phyloP scores from a whole-genome alignment of 92 coral and sea anemone species.

The Bergia puertoricense region DNA sequence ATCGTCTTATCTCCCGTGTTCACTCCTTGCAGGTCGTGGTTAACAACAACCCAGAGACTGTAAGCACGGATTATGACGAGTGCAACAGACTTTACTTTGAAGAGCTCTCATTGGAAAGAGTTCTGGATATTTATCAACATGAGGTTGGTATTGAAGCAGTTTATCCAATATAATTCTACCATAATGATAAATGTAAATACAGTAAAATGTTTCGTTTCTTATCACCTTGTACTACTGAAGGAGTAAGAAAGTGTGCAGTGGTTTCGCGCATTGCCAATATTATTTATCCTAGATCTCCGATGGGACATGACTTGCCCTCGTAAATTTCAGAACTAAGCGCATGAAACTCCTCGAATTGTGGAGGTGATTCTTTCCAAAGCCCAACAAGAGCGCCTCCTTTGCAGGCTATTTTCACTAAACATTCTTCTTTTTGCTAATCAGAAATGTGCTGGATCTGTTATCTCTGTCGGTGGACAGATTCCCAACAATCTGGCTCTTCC shows the following conservation, averaged over 20 bases:
- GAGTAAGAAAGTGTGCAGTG: not conserved
- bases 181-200: too few relatives aligned
- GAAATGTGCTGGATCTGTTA: slow-evolving; percentile 79
- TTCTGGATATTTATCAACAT: slow-evolving; percentile 92
- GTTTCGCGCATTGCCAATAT: too few relatives aligned
- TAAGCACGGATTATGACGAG: slow-evolving; percentile 98
- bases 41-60: slow-evolving; percentile 98
- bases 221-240: not conserved
- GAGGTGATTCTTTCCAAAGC: not conserved
- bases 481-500: slow-evolving; percentile 97
- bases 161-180: not conserved
- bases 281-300: too few relatives aligned
- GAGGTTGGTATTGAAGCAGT: slow-evolving; percentile 60
- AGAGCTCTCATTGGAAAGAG: slow-evolving; percentile 95
- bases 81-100: slow-evolving; percentile 98
- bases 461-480: slow-evolving; percentile 98
- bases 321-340: too few relatives aligned
- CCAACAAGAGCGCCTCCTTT: not conserved
- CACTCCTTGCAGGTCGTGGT: slow-evolving; percentile 76
- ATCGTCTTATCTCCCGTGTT: not conserved
- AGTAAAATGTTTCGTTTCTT: not conserved
- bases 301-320: too few relatives aligned
- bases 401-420: not conserved
- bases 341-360: not conserved
- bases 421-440: not conserved